Evolutionary conservation across 2,888 invertebrate species (phyloP), one percentile per base, ranked within the genome.

Genomic region (Ormyrus nitidulus): DNA sequence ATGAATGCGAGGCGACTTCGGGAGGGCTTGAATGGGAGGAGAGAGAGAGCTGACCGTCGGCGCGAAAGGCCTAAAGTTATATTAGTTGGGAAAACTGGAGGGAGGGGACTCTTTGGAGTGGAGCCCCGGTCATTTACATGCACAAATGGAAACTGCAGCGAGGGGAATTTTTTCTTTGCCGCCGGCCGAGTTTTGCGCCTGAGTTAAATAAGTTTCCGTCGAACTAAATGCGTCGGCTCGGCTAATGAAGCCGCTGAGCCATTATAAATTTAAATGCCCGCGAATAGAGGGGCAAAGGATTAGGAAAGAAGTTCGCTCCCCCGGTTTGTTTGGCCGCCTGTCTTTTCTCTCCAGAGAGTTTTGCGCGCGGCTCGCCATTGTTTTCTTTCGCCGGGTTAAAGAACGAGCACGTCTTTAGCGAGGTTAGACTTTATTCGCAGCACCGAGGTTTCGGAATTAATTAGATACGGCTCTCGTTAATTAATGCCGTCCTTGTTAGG

Each of bases 221-320:
- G 73, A 76, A 71, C 74, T 77, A 71, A 81, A 81, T 69, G 65
- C 70, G 61, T 56, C 62, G 68, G 49, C 58, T 9, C 13, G 73
- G 73, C 81, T 81, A 81, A 81, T 81, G 77, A 81, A 81, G 70
- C 79, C 53, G 74, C 13, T 51, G n/a, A 54, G 73, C 77, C 59
- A 81, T 73, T 81, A 79, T 79, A 77, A 76, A 79, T 81, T 79
- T 77, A 79, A 81, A 77, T 79, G 69, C 48, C 66, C 73, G 53
- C 51, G 66, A 71, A 66, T 34, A 34, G 65, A 65, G 64, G 19
- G 10, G 19, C 46, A 49, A n/a, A 13, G 49, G 46, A 13, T n/a
- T 10, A 53, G 53, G 1, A 34, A 34, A 44, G 64, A 10, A 56
- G 65, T 46, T 46, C 13, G 34, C 48, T 51, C 6, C 34, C 34